Evolutionary conservation across 2,797 vertebrate species (phyloP), one percentile per base, ranked within the genome.

Genomic region (Anguilla marmorata): DNA sequence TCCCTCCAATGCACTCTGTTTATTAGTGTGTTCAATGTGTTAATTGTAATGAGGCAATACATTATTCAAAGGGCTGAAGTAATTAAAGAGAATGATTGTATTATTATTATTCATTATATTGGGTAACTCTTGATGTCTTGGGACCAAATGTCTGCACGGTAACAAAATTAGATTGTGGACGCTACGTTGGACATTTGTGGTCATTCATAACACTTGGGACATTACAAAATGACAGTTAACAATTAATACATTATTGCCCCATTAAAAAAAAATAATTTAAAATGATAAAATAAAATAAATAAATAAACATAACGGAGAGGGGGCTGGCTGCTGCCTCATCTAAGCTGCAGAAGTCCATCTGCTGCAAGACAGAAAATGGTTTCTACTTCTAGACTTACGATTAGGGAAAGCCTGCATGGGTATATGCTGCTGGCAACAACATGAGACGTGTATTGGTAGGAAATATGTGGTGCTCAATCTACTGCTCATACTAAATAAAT

Each of bases 21-120:
- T 84, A 89, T 89, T 87, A 79, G 89, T 89, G 88, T 58, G 69
- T 69, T 58, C 63, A 48, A 56, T 87, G 87, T 72, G 88, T 84
- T 86, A 86, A 69, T 88, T 85, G 58, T 60, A 85, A 60, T 76
- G 79, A 85, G 86, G 88, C 63, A 88, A 91, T 89, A 83, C 84
- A 86, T 88, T 87, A 90, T 87, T 88, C 52, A 88, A 90, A 89
- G 74, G 89, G 84, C 85, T 80, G 79, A 76, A 86, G 82, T 88
- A 85, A 91, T 91, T 90, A 89, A 91, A 88, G 21, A 37, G 89
- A 85, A 83, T 89, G 86, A 89, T 91, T 89, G 89, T 74, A 85
- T 87, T 84, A 84, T 89, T 86, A 89, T 89, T 89, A 89, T 88
- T 86, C 45, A 56, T 91, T 33, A 86, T 90, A 86, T 85, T 89